A percentile compares a stretch with the other conserved stretches of the same genome.
Evolutionary conservation across 2,113 vertebrate genomes (phyloP).

Genomic region (Mustela lutreola): DNA sequence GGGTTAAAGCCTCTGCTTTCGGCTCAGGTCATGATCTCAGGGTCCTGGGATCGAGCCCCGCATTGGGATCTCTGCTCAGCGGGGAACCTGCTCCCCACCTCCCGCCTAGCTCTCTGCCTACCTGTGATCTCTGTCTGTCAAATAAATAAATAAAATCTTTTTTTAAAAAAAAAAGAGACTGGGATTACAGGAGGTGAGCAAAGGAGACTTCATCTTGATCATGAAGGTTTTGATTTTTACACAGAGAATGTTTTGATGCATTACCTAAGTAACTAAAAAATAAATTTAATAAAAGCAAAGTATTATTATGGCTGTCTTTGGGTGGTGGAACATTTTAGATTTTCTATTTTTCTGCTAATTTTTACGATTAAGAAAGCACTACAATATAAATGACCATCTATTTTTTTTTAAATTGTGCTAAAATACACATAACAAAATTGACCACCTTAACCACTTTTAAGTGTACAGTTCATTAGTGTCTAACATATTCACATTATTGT

Average conservation of each 20-base stretch:
- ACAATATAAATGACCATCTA: background rate
- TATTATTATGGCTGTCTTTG: background rate
- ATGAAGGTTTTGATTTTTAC: background rate
- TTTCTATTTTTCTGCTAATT: background rate
- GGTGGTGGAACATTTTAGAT: background rate
- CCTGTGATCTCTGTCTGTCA: no score
- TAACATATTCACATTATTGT: background rate
- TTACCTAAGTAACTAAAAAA: background rate
- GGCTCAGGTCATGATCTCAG: no score
- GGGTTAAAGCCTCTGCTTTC: no score
- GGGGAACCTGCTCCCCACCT: no score
- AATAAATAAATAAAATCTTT: no score
- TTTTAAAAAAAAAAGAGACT: background rate
- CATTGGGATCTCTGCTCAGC: no score
- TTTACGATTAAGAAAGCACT: constrained; percentile 18
- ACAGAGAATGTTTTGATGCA: background rate
- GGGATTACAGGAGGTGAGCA: background rate
- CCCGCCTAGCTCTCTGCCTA: no score
- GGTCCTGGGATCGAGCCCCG: no score
- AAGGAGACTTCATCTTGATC: background rate
- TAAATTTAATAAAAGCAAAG: background rate
- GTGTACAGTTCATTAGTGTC: background rate
- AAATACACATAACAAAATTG: constrained; percentile 23
- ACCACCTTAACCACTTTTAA: background rate
- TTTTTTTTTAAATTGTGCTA: background rate